Conservation (phyloP, 1,140 invertebrate genomes). For the Drosophila ambigua region DNA sequence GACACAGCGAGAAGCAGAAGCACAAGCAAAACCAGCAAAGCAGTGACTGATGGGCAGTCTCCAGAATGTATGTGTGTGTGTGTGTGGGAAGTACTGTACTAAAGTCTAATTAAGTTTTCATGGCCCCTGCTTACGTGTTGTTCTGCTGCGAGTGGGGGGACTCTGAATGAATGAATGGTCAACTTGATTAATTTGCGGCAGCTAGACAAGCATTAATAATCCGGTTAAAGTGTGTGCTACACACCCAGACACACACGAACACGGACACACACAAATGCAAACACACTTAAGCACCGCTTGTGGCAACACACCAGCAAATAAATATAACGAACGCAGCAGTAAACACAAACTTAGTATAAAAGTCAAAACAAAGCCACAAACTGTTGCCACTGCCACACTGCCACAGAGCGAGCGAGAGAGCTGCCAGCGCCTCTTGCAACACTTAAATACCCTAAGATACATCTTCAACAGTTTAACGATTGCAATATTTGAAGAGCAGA, state of each 20-base stretch:
- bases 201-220: constrained; percentile 81
- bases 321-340: constrained; percentile 56
- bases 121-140: constrained; percentile 43
- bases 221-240: constrained; percentile 74
- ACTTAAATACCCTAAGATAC: too few relatives aligned
- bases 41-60: background rate
- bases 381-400: constrained; percentile 56
- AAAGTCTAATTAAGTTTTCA: constrained; percentile 81
- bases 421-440: background rate
- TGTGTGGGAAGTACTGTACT: constrained; percentile 54
- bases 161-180: constrained; percentile 75
- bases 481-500: too few relatives aligned
- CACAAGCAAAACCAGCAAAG: too few relatives aligned
- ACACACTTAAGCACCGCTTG: constrained; percentile 79
- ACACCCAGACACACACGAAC: constrained; percentile 37
- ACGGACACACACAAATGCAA: constrained; percentile 52
- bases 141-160: background rate
- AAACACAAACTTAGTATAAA: constrained; percentile 81
- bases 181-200: constrained; percentile 80
- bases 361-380: constrained; percentile 81
- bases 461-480: too few relatives aligned
- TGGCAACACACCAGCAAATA: constrained; percentile 62
- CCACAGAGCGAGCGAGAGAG: constrained; percentile 9
- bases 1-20: constrained; percentile 7
- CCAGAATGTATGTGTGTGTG: background rate